Evolutionary conservation across 2,797 vertebrate genomes (phyloP), one percentile per base, ranked within the genome.

Genomic region (Zenarchopterus dispar): DNA sequence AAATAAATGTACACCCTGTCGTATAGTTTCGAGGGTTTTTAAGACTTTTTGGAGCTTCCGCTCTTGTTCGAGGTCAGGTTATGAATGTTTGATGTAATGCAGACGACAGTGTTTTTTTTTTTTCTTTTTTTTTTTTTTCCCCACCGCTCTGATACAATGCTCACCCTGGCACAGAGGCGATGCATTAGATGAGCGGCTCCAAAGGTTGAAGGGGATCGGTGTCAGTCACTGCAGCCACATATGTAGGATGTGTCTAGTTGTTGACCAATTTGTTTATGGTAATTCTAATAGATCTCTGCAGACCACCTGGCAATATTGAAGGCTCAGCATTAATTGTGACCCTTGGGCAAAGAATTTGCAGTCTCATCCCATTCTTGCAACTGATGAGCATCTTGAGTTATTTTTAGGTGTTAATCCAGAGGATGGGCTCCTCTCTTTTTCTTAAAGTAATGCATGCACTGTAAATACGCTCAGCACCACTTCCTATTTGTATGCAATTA

Each of bases 201-300:
- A 79, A 74, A 86, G 83, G 87, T 86, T 33, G 42, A 62, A 43
- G 36, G 24, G 51, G 62, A 85, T 59, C 67, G 66, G 73, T 62
- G 75, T 84, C 75, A 81, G 77, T 82, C 82, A 68, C 55, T 42
- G 66, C 72, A 74, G 63, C 62, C 73, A 62, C 61, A 57, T 49
- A 70, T 62, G 47, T 67, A 50, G 69, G 75, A 89, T 73, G 69
- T 72, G 78, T 88, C 84, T 70, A 62, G 81, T 84, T 87, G 85
- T 87, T 83, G 81, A 82, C 81, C 86, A 88, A 84, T 90, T 88
- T 88, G 85, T 65, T 84, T 85, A 90, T 88, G 89, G 70, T 87
- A 90, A 89, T 89, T 82, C 62, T 72, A 48, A 84, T 78, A 64
- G 83, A 84, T 86, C 86, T 89, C 85, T 57, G 48, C 78, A 78